Base-by-base conservation (phyloP, 37 sponge, comb jelly and placozoan species). In the Geodia barretti region DNA sequence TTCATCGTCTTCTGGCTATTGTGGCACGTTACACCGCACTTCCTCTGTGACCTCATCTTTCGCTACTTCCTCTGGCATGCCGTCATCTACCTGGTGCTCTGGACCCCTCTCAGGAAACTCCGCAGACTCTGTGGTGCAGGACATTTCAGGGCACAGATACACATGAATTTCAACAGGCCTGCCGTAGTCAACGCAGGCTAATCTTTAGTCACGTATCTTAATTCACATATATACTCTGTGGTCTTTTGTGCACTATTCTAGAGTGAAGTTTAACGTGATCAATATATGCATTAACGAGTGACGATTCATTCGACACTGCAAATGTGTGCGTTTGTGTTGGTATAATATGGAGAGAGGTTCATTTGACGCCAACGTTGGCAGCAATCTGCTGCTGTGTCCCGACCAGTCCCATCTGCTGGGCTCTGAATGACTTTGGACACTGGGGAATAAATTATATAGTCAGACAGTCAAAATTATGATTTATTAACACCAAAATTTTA, bases 401-500 rank as follows among this genome's bases (percentile, higher is more conserved):
- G 7, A 74, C 47, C 23, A 86, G 75, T 9, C 87, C 87, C 81
- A 86, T 80, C 65, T 86, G 87, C 76, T 72, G 79, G 19, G 83
- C 87, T 40, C 89, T 75, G 65, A 83, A 93, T 23, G 93, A 93
- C 40, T 93, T 85, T 28, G 93, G 93, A 38, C 93, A 93, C 93
- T 92, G 75, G 23, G 81, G 37, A 76, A n/a, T n/a, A n/a, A n/a
- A n/a, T n/a, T n/a, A n/a, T n/a, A n/a, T n/a, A n/a, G n/a, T n/a
- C n/a, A n/a, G n/a, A n/a, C n/a, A n/a, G n/a, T n/a, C n/a, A n/a
- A n/a, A n/a, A n/a, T n/a, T n/a, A n/a, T n/a, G n/a, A n/a, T n/a
- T n/a, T n/a, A n/a, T n/a, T n/a, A n/a, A n/a, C n/a, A n/a, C n/a
- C n/a, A n/a, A n/a, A n/a, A n/a, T n/a, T n/a, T n/a, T n/a, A n/a